Base-by-base conservation (phyloP, 2,888 invertebrate genomes). In the Mythimna loreyi region DNA sequence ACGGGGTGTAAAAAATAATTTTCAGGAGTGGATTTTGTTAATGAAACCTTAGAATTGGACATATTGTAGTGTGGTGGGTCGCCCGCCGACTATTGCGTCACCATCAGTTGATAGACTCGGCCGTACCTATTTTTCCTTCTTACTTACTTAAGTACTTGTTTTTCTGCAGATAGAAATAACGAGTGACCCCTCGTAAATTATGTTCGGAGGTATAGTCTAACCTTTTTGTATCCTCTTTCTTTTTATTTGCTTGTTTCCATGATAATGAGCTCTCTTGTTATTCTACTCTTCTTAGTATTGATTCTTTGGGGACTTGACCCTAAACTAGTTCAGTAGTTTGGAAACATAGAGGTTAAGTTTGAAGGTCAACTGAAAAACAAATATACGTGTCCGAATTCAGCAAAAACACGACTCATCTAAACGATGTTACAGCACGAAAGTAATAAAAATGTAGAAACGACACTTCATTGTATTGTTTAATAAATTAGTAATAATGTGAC, bases 1-100 rank as follows among this genome's bases (percentile, higher is more conserved):
- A 16, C 13, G n/a, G 62, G 30, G 30, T 16, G 47, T 16, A 59
- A 55, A 50, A 62, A 50, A 40, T 4, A 50, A 40, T 52, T 57
- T 62, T 40, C 58, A 61, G 61, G 59, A 59, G 23, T 49, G 59
- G n/a, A n/a, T 66, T 80, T 60, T 61, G 33, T 68, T 66, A 16
- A 45, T 23, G 74, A 83, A 83, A 65, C 81, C 78, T 69, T 81
- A 78, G 55, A 58, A 50, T 66, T 3, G 55, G 65, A 55, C 61
- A 66, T 19, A 57, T 28, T 66, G 52, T 53, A 60, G 16, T 49
- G 43, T 65, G 36, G 36, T 64, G 33, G 11, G 43, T 40, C 60
- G 72, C 68, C 13, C 64, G 61, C 28, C n/a, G 58, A 47, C 60
- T 53, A 69, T 83, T 79, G 72, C 84, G 69, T 84, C 84, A 75